phyloP scores from a whole-genome alignment of 2,797 vertebrate species.

The Cebuella pygmaea region DNA sequence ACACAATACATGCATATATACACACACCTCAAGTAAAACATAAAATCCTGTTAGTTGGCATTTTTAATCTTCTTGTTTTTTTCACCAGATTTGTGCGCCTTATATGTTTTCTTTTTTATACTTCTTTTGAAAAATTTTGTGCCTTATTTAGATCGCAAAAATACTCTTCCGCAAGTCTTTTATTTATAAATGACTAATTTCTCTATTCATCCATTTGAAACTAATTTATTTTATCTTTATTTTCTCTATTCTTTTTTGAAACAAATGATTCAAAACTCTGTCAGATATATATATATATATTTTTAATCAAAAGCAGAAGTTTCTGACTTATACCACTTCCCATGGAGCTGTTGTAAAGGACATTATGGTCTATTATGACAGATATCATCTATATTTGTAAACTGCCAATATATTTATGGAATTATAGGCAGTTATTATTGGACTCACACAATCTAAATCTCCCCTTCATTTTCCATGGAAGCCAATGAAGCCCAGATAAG shows the following conservation, averaged over 20 bases:
- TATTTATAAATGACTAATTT: not conserved
- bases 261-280: constrained; percentile 1
- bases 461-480: not conserved
- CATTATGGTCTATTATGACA: not conserved
- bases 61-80: constrained; percentile 33
- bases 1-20: not conserved
- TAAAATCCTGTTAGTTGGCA: not conserved
- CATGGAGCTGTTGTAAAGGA: not conserved
- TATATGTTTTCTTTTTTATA: not conserved
- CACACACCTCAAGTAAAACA: not conserved
- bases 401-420: not conserved
- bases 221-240: constrained; percentile 27
- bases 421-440: not conserved
- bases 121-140: not conserved
- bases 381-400: not conserved
- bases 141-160: not conserved
- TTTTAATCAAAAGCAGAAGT: constrained; percentile 19
- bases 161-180: not conserved
- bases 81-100: not conserved
- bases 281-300: not conserved
- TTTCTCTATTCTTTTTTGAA: not conserved
- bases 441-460: not conserved
- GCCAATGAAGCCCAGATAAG: not conserved
- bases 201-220: constrained; percentile 7
- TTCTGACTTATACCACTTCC: not conserved